A percentile compares a stretch with the other conserved stretches of the same genome.
Evolutionary conservation across 2,888 invertebrate species (phyloP).

Genomic region (Thysanoteuthis rhombus): DNA sequence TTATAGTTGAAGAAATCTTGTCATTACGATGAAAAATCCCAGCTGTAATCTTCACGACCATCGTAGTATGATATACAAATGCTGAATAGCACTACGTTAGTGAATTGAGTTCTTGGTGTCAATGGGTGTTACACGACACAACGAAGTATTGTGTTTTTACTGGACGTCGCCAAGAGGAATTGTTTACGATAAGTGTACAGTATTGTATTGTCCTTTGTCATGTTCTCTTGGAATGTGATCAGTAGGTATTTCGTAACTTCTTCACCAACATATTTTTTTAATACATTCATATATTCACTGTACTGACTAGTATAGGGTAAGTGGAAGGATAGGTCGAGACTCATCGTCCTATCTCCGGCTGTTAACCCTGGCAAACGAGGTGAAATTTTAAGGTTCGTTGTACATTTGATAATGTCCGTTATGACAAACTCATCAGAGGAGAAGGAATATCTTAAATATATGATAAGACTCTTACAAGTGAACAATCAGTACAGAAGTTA

Average conservation of each 20-base stretch:
- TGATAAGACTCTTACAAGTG: no score
- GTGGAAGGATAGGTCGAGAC: not conserved
- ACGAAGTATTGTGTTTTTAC: not conserved
- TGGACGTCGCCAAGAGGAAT: not conserved
- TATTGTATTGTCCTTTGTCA: slow-evolving; percentile 12
- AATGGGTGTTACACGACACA: not conserved
- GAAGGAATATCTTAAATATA: no score
- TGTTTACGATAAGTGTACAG: not conserved
- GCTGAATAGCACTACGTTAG: not conserved
- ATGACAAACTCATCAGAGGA: no score
- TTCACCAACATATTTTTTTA: not conserved
- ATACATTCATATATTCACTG: not conserved
- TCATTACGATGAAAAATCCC: no score
- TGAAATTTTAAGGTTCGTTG: no score
- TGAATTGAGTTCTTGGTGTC: not conserved
- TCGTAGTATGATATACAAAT: no score
- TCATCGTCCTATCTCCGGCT: no score
- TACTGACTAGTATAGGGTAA: not conserved
- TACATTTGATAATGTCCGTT: no score
- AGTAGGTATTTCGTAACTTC: not conserved
- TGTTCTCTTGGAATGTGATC: not conserved
- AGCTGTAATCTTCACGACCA: no score
- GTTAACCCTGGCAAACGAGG: no score
- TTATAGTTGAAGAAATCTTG: no score
- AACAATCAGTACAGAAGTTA: no score